Evolutionary conservation across 2,888 invertebrate genomes (phyloP).

Genomic region (Folsomia candida): DNA sequence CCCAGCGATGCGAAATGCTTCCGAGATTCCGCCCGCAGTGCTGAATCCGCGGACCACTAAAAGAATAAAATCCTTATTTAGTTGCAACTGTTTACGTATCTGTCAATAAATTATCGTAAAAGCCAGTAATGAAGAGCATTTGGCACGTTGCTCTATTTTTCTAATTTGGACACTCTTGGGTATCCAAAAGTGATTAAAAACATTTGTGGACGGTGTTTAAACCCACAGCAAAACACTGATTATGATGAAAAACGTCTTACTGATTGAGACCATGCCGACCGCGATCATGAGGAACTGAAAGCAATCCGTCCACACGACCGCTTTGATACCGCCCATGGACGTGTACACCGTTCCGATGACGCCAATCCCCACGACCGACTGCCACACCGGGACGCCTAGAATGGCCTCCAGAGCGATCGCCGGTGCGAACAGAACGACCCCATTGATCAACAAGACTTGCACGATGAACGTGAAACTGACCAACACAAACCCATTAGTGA

Average conservation of each 20-base stretch:
- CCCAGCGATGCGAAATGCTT: conserved; percentile 52
- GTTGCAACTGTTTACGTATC: too few relatives aligned
- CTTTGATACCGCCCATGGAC: conserved; percentile 51
- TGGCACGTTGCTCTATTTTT: not conserved
- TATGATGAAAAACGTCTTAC: conserved; percentile 50
- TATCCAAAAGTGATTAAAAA: too few relatives aligned
- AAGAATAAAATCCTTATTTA: too few relatives aligned
- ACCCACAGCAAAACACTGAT: too few relatives aligned
- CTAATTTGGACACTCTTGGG: too few relatives aligned
- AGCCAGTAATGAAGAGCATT: too few relatives aligned
- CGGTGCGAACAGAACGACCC: conserved; percentile 52
- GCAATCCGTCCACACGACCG: conserved; percentile 42
- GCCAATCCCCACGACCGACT: conserved; percentile 51
- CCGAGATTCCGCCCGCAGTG: conserved; percentile 52
- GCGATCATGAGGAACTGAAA: conserved; percentile 41
- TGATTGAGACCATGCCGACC: conserved; percentile 49
- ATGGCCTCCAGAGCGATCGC: conserved; percentile 40
- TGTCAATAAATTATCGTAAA: too few relatives aligned
- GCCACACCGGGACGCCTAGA: conserved; percentile 11
- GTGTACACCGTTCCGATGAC: conserved; percentile 54
- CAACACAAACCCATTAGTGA: too few relatives aligned
- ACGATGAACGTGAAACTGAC: conserved; percentile 36
- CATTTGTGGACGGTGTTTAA: too few relatives aligned
- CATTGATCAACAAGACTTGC: conserved; percentile 44
- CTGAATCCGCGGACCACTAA: conserved; percentile 27